phyloP scores from a whole-genome alignment of 2,113 vertebrate species.

The Eulacestoma nigropectus region DNA sequence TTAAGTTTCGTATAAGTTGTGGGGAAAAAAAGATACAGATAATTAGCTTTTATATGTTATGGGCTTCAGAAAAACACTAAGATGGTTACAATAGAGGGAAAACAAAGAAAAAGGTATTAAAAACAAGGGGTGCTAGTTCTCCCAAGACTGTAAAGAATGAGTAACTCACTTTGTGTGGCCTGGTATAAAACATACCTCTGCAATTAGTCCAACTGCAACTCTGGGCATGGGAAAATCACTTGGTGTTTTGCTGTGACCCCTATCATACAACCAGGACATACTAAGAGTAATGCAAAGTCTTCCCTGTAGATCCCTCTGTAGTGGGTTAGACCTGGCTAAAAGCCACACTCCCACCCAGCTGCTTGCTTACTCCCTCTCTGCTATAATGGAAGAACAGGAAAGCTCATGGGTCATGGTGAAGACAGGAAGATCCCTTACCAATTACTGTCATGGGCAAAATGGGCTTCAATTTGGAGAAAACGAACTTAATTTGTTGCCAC shows the following conservation, averaged over 20 bases:
- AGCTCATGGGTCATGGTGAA: neutral
- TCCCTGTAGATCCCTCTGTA: neutral
- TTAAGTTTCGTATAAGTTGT: neutral
- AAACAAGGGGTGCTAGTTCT: neutral
- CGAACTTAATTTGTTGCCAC: neutral
- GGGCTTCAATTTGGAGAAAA: neutral
- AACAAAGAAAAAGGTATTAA: neutral
- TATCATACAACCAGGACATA: too few relatives aligned
- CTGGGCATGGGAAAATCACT: neutral
- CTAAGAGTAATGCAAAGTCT: neutral
- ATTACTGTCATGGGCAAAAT: neutral
- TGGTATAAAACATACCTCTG: neutral
- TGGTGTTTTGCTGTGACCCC: neutral
- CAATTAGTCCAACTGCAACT: neutral
- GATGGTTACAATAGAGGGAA: neutral
- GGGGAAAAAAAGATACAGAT: neutral
- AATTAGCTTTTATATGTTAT: neutral
- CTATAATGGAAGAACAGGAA: neutral
- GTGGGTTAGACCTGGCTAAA: neutral
- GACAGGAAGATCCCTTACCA: neutral
- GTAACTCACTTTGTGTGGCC: neutral
- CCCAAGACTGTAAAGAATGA: neutral
- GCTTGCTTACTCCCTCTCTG: neutral
- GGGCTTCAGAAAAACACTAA: neutral
- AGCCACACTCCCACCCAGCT: neutral